Conservation (phyloP, 2,888 invertebrate species). For the Pinctada fucata region DNA sequence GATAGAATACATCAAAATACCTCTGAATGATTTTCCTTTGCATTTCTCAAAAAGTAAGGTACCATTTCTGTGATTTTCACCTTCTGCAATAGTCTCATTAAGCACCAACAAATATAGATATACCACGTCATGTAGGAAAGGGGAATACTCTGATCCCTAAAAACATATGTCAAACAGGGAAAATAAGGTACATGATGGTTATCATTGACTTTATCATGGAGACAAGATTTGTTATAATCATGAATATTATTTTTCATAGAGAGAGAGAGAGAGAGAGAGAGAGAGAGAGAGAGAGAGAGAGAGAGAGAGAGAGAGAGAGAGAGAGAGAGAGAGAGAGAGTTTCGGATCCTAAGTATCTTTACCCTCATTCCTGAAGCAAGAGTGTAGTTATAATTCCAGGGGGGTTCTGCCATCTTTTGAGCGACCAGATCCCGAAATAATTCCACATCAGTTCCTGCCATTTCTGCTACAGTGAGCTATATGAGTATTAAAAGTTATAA, state of each 20-base stretch:
- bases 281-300: too few species aligned
- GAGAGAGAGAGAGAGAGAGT: too few species aligned
- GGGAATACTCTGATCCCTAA: constrained; percentile 63
- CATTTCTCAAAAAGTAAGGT: constrained; percentile 55
- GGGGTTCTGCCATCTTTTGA: constrained; percentile 60
- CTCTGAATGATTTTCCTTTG: constrained; percentile 54
- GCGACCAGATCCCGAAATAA: constrained; percentile 62
- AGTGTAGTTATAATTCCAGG: constrained; percentile 64
- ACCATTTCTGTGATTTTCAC: constrained; percentile 57
- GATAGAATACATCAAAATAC: constrained; percentile 27
- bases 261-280: too few species aligned
- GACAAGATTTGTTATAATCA: too few species aligned
- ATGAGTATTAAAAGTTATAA: neutral
- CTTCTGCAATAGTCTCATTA: constrained; percentile 54
- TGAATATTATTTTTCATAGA: too few species aligned
- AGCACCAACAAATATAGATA: constrained; percentile 61
- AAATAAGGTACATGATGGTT: neutral
- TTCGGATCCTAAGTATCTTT: constrained; percentile 3
- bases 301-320: too few species aligned
- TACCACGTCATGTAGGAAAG: constrained; percentile 65
- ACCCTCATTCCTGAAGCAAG: constrained; percentile 43
- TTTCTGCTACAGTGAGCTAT: constrained; percentile 61
- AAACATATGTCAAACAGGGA: neutral
- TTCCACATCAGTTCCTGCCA: constrained; percentile 55
- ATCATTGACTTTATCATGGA: too few species aligned